phyloP scores from a whole-genome alignment of 2,888 invertebrate species.

The Philopedon plagiatum region DNA sequence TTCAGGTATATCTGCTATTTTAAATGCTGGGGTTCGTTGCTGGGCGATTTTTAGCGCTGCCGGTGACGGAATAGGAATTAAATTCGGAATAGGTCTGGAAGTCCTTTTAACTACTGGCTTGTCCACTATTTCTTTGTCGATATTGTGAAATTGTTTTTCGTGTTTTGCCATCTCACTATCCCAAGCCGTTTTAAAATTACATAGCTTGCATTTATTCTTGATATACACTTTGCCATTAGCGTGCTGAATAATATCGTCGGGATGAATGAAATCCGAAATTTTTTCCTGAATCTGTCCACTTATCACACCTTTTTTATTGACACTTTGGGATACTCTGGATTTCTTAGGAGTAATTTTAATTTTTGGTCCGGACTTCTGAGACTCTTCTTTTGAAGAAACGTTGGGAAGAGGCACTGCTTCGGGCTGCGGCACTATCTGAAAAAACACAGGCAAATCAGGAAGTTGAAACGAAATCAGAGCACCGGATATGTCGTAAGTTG shows the following conservation, averaged over 20 bases:
- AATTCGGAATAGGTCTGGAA: constrained; percentile 80
- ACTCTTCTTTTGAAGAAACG: constrained; percentile 47
- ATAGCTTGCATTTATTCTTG: constrained; percentile 70
- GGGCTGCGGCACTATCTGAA: constrained; percentile 62
- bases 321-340: constrained; percentile 49
- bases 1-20: constrained; percentile 50
- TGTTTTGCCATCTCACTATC: constrained; percentile 73
- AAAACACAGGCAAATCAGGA: constrained; percentile 42
- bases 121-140: constrained; percentile 59
- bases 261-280: constrained; percentile 69
- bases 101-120: constrained; percentile 61
- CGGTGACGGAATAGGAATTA: constrained; percentile 83
- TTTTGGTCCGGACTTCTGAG: constrained; percentile 41
- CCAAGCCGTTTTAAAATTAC: constrained; percentile 74
- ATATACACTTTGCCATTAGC: constrained; percentile 68
- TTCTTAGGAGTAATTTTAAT: constrained; percentile 52
- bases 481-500: constrained; percentile 30
- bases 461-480: constrained; percentile 24
- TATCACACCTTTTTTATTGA: constrained; percentile 50
- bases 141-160: constrained; percentile 69
- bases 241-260: constrained; percentile 68
- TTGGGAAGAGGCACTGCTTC: constrained; percentile 52
- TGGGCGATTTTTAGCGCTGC: constrained; percentile 59
- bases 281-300: constrained; percentile 31
- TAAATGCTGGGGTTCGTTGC: constrained; percentile 53